Evolutionary conservation across 2,888 invertebrate genomes (phyloP), one percentile per base, ranked within the genome.

Genomic region (Tillus elongatus): DNA sequence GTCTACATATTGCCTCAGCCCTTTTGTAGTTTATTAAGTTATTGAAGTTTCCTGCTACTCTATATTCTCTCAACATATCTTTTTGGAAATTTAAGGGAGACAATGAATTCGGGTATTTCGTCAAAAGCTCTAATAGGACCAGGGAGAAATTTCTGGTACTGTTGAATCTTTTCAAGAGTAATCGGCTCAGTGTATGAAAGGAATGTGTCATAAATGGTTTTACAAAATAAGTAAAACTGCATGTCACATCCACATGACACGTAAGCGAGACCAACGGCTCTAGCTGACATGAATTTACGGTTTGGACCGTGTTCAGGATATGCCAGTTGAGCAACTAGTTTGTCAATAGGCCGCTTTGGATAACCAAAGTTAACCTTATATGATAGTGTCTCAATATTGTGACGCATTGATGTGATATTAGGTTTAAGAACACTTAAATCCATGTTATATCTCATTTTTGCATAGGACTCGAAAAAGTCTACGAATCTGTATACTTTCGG

Each of bases 311-410:
- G 30, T 13, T 30, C 30, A 10, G 30, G 30, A 30, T 30, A 30
- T 9, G 14, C 13, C 9, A 30, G 13, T 13, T 30, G 30, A n/a
- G 13, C 13, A 11, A 30, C 14, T 12, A 30, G 30, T 6, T 30
- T 30, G 9, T 3, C 2, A 30, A 30, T 13, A 3, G 13, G 13
- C 8, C 13, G 9, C 13, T 13, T 30, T 13, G 30, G 30, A 6
- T 3, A 13, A 3, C 30, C 30, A 30, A 30, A 30, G 30, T 30
- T 30, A 30, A 13, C 13, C 15, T 30, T n/a, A 10, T 30, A 30
- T n/a, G 30, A 30, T 13, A 30, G 13, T 2, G 30, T 30, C 10
- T 30, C 9, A n/a, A 30, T 30, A 2, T 13, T 2, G 9, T 30
- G 13, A 8, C 30, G 13, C n/a, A 15, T 8, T 2, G 13, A 9